Evolutionary conservation across 2,888 invertebrate species (phyloP).

Genomic region (Morinoia aosen): DNA sequence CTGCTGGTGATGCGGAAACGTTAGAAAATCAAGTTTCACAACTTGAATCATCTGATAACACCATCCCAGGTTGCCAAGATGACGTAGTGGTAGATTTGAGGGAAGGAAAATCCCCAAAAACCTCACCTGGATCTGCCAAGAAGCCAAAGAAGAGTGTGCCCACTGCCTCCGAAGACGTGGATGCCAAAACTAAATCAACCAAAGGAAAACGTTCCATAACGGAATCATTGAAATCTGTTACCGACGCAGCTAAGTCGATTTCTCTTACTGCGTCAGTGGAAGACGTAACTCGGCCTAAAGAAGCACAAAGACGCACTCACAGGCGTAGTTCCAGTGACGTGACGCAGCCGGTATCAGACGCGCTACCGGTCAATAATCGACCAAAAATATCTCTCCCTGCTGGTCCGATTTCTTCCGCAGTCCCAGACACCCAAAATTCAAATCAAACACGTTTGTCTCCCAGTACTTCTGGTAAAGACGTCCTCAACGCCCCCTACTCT

Average conservation of each 20-base stretch:
- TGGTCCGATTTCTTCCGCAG: background rate
- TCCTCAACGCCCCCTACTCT: background rate
- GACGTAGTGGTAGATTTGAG: background rate
- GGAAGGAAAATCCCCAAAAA: background rate
- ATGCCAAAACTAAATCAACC: background rate
- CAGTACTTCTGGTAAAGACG: background rate
- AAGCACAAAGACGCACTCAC: slow-evolving; percentile 1
- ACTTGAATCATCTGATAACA: background rate
- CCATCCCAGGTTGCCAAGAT: background rate
- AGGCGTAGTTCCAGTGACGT: slow-evolving; percentile 55
- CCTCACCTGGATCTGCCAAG: background rate
- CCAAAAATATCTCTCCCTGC: background rate
- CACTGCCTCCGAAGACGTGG: background rate
- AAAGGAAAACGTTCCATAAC: background rate
- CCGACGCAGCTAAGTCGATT: slow-evolving; percentile 2
- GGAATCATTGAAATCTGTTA: background rate
- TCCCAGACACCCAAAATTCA: background rate
- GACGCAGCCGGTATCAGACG: slow-evolving; percentile 29
- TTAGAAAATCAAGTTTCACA: background rate
- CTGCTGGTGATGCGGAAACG: background rate
- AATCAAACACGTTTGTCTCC: background rate
- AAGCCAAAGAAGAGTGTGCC: background rate
- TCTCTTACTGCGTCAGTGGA: slow-evolving; percentile 26
- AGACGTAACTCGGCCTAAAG: background rate
- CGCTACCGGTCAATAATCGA: background rate